Conservation (phyloP, 2,797 vertebrate genomes). For the Orestias chungarensis region DNA sequence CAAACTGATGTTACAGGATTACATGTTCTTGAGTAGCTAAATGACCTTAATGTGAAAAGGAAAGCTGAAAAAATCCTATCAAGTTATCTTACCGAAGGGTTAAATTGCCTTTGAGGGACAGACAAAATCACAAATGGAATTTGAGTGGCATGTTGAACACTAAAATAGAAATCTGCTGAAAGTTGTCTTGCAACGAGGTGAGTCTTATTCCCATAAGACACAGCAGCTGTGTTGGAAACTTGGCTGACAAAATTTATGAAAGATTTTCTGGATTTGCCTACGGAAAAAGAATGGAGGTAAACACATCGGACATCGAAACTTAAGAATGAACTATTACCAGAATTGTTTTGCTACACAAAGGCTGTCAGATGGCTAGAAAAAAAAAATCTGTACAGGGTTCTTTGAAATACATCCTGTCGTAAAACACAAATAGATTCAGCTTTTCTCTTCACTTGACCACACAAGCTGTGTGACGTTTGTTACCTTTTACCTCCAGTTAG, state of each 20-base stretch:
- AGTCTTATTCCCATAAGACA: not conserved
- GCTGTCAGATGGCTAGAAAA: not conserved
- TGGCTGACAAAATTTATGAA: not conserved
- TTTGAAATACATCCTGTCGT: not conserved
- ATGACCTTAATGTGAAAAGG: not conserved
- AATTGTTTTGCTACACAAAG: not conserved
- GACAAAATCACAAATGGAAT: not conserved
- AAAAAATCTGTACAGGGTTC: not conserved
- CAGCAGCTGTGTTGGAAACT: not conserved
- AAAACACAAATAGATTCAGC: not conserved
- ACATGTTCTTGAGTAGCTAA: no score
- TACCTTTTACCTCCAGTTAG: not conserved
- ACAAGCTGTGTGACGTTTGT: not conserved
- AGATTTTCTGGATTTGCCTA: not conserved
- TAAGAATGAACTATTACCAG: not conserved
- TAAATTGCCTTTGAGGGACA: not conserved
- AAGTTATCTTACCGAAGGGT: not conserved
- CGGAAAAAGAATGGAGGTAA: not conserved
- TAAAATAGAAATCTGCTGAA: not conserved
- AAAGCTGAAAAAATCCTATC: not conserved
- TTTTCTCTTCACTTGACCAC: not conserved
- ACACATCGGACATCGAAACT: not conserved
- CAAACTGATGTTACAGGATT: no score
- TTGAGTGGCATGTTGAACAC: no score
- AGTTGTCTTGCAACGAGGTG: not conserved